Evolutionary conservation across 2,888 invertebrate species (phyloP).

Genomic region (Pycnomerus fuliginosus): DNA sequence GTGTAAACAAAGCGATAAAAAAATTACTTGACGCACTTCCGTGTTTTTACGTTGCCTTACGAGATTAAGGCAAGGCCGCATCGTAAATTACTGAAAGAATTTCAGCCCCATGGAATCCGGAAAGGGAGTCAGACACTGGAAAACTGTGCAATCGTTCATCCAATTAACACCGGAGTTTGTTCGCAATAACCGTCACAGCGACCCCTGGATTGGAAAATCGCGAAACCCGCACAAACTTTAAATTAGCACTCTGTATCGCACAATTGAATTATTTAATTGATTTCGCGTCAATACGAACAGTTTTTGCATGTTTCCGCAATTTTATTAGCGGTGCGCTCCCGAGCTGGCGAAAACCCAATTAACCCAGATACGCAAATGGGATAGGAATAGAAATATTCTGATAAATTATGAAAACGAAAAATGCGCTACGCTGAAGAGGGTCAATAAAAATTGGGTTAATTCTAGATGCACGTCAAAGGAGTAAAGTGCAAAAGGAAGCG

Average conservation of each 20-base stretch:
- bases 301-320: constrained; percentile 3
- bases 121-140: constrained; percentile 15
- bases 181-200: constrained; percentile 9
- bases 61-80: not conserved
- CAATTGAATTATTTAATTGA: constrained; percentile 1
- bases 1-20: not conserved
- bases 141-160: constrained; percentile 16
- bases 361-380: too few species aligned
- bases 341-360: too few species aligned
- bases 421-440: too few species aligned
- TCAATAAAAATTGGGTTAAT: too few species aligned
- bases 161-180: constrained; percentile 17
- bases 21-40: not conserved
- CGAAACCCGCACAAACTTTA: constrained; percentile 8
- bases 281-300: not conserved
- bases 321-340: not conserved
- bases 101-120: constrained; percentile 2
- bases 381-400: too few species aligned
- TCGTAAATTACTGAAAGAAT: constrained; percentile 7
- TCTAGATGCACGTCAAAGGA: too few species aligned
- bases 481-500: too few species aligned
- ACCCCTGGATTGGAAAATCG: constrained; percentile 9
- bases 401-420: too few species aligned
- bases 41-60: not conserved
- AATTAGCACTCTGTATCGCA: constrained; percentile 5